Conservation (phyloP, 1,140 invertebrate genomes). For the Pogonognathellus flavescens region DNA sequence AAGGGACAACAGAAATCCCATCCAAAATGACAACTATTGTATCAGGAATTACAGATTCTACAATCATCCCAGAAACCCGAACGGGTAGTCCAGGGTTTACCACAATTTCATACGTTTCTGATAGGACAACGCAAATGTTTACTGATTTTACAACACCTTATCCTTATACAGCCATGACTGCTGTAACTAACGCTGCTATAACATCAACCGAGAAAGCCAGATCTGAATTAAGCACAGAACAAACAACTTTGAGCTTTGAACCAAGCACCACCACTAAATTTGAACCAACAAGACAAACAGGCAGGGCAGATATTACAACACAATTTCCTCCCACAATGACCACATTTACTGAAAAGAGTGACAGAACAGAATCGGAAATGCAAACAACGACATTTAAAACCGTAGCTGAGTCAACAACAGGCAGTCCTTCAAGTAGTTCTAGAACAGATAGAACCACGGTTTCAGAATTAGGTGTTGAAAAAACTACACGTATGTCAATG, state of each 20-base stretch:
- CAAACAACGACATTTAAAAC: neutral
- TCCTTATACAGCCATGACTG: neutral
- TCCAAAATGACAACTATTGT: neutral
- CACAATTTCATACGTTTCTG: neutral
- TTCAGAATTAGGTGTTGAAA: neutral
- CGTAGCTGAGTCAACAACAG: neutral
- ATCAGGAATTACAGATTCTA: neutral
- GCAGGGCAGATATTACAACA: neutral
- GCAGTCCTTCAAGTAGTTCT: neutral
- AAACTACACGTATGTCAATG: neutral
- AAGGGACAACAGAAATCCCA: neutral
- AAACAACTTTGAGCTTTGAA: neutral
- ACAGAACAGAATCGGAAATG: neutral
- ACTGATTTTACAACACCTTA: neutral
- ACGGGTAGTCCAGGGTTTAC: neutral
- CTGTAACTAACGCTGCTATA: too few relatives aligned
- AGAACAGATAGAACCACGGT: neutral
- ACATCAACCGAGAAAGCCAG: too few relatives aligned
- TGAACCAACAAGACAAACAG: neutral
- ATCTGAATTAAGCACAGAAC: too few relatives aligned
- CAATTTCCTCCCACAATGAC: too few relatives aligned
- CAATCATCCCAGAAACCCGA: neutral
- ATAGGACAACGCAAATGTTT: neutral
- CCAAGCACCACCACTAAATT: too few relatives aligned
- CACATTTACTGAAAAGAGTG: too few relatives aligned